A percentile compares a stretch with the other conserved stretches of the same genome.
These are phyloP conservation scores for Alsophila aescularia DNA, from an alignment of 2,888 invertebrate species.

Conservation along the genomic window DNA sequence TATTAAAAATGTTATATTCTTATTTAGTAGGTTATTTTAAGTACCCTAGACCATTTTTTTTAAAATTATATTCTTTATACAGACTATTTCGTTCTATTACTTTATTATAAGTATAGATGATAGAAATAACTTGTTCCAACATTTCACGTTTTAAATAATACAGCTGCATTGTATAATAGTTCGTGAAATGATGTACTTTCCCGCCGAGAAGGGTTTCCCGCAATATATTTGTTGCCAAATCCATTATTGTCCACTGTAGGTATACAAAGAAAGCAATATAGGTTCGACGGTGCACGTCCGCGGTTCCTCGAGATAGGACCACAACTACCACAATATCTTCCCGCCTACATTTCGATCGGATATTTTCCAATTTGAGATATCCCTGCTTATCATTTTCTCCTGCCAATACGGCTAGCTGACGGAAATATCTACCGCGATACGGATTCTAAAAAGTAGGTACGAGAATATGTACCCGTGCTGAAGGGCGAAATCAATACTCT, in stretches of 20 bases:
- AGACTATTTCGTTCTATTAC: no score
- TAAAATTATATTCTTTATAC: no score
- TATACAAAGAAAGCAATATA: constrained; percentile 54
- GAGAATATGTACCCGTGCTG: constrained; percentile 1
- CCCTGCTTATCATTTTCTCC: constrained; percentile 51
- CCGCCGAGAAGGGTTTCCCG: constrained; percentile 8
- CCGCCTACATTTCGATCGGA: constrained; percentile 51
- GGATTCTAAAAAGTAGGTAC: constrained; percentile 14
- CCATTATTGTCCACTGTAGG: constrained; percentile 47
- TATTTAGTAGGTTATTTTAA: no score
- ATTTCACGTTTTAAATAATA: constrained; percentile 21
- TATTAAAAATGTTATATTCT: no score
- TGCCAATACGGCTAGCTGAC: constrained; percentile 22
- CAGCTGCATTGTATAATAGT: constrained; percentile 19
- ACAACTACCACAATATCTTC: constrained; percentile 56
- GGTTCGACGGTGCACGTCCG: constrained; percentile 52
- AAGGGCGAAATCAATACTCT: constrained; percentile 11
- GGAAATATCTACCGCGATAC: constrained; percentile 14
- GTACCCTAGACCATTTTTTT: no score
- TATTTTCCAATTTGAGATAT: constrained; percentile 59
- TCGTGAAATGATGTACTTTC: constrained; percentile 9
- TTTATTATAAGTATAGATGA: no score
- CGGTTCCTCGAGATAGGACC: constrained; percentile 44
- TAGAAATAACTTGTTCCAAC: constrained; percentile 8
- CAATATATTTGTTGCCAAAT: constrained; percentile 52